Evolutionary conservation across 2,113 vertebrate genomes (phyloP).

Genomic region (Carettochelys insculpta): DNA sequence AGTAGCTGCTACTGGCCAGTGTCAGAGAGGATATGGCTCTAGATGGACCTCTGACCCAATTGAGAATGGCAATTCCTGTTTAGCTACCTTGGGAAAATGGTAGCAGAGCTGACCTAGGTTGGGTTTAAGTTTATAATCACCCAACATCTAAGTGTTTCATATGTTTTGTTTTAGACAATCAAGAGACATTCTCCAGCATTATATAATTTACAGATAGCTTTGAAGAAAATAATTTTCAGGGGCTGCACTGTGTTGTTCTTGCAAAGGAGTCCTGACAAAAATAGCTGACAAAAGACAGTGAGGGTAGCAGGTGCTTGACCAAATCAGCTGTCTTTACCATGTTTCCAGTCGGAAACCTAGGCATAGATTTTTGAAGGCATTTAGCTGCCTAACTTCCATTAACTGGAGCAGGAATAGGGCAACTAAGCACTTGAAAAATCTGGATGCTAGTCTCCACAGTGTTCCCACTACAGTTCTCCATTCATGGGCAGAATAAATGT

Average conservation of each 20-base stretch:
- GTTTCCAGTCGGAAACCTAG: neutral
- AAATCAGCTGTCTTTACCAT: neutral
- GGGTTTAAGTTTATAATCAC: neutral
- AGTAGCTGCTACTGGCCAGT: neutral
- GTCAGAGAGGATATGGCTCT: neutral
- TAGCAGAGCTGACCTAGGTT: neutral
- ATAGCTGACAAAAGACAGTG: neutral
- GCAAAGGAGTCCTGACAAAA: neutral
- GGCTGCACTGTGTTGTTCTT: too few relatives aligned
- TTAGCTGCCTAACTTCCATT: neutral
- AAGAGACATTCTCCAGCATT: neutral
- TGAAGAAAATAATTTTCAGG: too few relatives aligned
- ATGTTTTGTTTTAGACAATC: neutral
- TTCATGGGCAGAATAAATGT: too few relatives aligned
- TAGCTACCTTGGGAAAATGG: neutral
- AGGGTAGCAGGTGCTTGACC: neutral
- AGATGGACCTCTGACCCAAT: neutral
- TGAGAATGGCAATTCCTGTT: neutral
- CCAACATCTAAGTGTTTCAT: neutral
- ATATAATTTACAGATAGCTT: neutral
- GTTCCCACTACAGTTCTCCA: too few relatives aligned
- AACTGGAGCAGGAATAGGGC: neutral
- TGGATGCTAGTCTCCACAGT: neutral
- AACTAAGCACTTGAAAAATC: neutral
- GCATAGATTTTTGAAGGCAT: neutral